Base-by-base conservation (phyloP, 2,888 invertebrate species). In the Salticus scenicus region DNA sequence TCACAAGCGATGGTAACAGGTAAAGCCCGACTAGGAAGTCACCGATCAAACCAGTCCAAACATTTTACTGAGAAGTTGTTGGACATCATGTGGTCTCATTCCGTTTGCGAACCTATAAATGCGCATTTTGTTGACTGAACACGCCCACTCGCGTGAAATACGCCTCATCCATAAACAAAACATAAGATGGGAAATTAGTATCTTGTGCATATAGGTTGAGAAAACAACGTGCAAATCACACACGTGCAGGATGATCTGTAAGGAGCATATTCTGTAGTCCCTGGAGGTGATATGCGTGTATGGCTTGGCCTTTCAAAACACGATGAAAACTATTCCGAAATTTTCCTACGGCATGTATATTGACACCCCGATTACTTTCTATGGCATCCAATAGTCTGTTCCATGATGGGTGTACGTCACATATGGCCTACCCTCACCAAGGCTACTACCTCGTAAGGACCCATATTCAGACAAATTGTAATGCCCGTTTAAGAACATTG, bases 381-480 rank as follows among this genome's bases (percentile, higher is more conserved):
- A 64, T 4, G 17, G 20, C 12, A 64, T 64, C 24, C 64, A 64
- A 17, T 27, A 64, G 2, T 24, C 30, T 64, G 24, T 27, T 64
- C 64, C 14, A 64, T 20, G 10, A 64, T 24, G 64, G 24, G 30
- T 14, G 64, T 64, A 20, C 12, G 27, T 20, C 20, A 20, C 57
- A 57, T 24, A n/a, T 24, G 57, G n/a, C n/a, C 57, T n/a, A 24
- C n/a, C 69, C 24, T 69, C 69, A 69, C 41, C 0, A 69, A 37
- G 41, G 8, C 27, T 71, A 42, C 42, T 42, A 47, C 17, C 30
- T 28, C 14, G 17, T 47, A 47, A 71, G 17, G 28, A 71, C 28
- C 71, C 42, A 71, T 42, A 42, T 71, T 71, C 42, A 27, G 17
- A 28, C 42, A 71, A 71, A 71, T 71, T 71, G 27, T 27, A 27